These are phyloP conservation scores for Clivina fossor DNA, from an alignment of 2,888 invertebrate genomes.

Conservation along the genomic window DNA sequence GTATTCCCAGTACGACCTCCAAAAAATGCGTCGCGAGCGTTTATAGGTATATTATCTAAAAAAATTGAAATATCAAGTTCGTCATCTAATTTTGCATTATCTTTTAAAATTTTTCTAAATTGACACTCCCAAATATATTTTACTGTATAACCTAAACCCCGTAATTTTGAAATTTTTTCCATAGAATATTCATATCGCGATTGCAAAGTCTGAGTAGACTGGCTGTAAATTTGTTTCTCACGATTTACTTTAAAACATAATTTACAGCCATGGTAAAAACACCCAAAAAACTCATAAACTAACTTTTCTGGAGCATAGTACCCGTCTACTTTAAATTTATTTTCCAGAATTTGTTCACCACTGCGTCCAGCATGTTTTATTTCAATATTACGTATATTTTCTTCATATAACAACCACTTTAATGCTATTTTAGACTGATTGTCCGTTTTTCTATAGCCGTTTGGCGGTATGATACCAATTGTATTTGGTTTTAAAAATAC, in stretches of 20 bases:
- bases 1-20: constrained; percentile 42
- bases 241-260: not conserved
- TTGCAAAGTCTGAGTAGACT: not conserved
- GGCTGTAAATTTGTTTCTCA: not conserved
- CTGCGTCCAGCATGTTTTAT: constrained; percentile 26
- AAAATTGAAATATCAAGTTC: not conserved
- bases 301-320: not conserved
- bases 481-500: constrained; percentile 42
- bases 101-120: not conserved
- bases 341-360: constrained; percentile 4
- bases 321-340: constrained; percentile 4
- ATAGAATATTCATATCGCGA: not conserved
- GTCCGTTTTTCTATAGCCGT: constrained; percentile 42
- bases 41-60: constrained; percentile 19
- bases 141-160: not conserved
- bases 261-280: constrained; percentile 7
- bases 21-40: constrained; percentile 42
- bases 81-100: not conserved
- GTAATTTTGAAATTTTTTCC: not conserved
- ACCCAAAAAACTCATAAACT: constrained; percentile 8
- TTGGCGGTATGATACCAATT: constrained; percentile 42
- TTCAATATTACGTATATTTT: constrained; percentile 19
- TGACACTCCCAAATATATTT: not conserved
- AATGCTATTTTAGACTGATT: constrained; percentile 40
- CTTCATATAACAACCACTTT: constrained; percentile 36